Evolutionary conservation across 2,113 vertebrate genomes (phyloP).

Genomic region (Nannobrachium achirus): DNA sequence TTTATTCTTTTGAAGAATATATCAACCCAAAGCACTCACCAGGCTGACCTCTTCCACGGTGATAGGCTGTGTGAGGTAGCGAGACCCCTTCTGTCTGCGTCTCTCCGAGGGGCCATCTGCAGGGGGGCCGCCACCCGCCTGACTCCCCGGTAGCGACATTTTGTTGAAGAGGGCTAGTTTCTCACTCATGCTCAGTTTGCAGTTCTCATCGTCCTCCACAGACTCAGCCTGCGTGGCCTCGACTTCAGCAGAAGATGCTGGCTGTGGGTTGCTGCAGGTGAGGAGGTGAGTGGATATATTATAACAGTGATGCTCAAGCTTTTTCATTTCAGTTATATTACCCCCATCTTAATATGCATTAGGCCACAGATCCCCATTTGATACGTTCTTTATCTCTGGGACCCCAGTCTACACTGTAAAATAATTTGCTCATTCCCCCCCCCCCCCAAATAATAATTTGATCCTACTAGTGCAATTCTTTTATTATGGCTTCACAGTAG

Average conservation of each 20-base stretch:
- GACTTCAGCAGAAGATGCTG: constrained; percentile 39
- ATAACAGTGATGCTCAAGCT: background rate
- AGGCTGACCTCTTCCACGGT: constrained; percentile 79
- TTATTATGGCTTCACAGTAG: no score
- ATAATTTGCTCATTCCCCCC: no score
- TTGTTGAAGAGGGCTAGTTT: constrained; percentile 84
- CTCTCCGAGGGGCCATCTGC: constrained; percentile 55
- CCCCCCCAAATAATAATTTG: no score
- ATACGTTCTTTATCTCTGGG: no score
- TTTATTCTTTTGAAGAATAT: background rate
- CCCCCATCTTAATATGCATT: no score
- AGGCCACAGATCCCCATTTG: no score
- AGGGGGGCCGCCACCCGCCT: background rate
- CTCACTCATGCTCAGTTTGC: constrained; percentile 79
- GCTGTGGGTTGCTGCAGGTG: constrained; percentile 48
- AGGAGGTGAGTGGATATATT: background rate
- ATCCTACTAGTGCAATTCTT: no score
- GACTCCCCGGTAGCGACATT: constrained; percentile 57
- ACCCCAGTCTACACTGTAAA: no score
- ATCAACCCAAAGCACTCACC: constrained; percentile 55
- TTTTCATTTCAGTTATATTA: no score
- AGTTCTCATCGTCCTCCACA: constrained; percentile 71
- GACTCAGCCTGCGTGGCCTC: constrained; percentile 34
- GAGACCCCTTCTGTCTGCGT: constrained; percentile 78
- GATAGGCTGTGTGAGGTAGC: constrained; percentile 82